Base-by-base conservation (phyloP, 2,797 vertebrate genomes). In the Eurystomus glaucurus region DNA sequence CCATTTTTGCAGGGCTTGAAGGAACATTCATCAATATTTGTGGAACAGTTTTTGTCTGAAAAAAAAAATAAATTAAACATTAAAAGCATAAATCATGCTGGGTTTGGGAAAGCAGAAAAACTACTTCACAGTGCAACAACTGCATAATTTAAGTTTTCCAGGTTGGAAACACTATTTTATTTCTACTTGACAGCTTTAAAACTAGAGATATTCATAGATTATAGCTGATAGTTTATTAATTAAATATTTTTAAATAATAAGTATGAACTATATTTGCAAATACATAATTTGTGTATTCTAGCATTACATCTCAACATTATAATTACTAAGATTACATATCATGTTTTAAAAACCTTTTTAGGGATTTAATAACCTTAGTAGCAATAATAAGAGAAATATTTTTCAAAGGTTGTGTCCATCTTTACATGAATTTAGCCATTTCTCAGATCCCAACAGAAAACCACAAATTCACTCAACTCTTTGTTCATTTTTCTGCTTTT, bases 31-130 rank as follows among this genome's bases (percentile, higher is more conserved):
- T 98, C 97, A 97, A 98, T 95, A 82, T 97, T 92, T 2, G 78
- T 96, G 37, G 98, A 98, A 89, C 97, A 99, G 75, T 99, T 99
- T 97, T 99, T 99, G 96, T 98, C 98, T 99, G 97, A 97, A 88
- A 97, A 97, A 98, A 96, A 91, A 97, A 95, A 86, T 96, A 97
- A 98, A 97, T 79, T 62, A 98, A 97, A 96, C 77, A 85, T 96
- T 97, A 96, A 97, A 97, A 96, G 74, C 84, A 95, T 96, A 98
- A 98, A 98, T 98, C 95, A 97, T 86, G 18, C 70, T 93, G 35
- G 35, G 65, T 96, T 96, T 94, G 72, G 88, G 60, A 86, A 96
- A 97, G 86, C 62, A 96, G 60, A 95, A 97, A 98, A 96, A 58
- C 93, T 94, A 85, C 83, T 97, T 98, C 89, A 88, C 21, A 94